Evolutionary conservation across 1,140 invertebrate genomes (phyloP).

Genomic region (Brachionus manjavacas): DNA sequence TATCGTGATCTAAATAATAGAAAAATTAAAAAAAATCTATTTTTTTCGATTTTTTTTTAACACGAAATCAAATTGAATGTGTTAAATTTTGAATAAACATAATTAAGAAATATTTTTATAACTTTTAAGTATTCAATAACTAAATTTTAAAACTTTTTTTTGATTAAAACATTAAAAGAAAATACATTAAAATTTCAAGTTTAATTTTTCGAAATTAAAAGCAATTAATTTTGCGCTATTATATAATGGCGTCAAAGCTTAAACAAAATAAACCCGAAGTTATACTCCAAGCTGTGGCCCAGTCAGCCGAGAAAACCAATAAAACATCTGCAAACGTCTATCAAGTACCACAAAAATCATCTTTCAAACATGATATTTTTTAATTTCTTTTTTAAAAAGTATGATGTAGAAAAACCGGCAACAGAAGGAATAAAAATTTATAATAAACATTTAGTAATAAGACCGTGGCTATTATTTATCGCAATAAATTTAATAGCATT

Average conservation of each 20-base stretch:
- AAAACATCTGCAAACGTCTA: neutral
- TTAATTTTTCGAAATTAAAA: neutral
- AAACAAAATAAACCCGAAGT: neutral
- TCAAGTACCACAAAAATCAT: neutral
- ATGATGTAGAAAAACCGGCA: neutral
- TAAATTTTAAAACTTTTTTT: neutral
- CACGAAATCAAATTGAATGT: too few relatives aligned
- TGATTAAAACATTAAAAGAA: neutral
- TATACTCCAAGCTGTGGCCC: neutral
- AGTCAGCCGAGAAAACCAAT: neutral
- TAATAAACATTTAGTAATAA: neutral
- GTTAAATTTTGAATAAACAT: neutral
- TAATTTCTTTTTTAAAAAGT: neutral
- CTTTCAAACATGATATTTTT: too few relatives aligned
- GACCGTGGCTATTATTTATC: neutral
- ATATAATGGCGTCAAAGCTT: neutral
- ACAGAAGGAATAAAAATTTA: neutral
- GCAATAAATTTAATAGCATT: neutral
- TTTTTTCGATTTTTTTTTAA: too few relatives aligned
- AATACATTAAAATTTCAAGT: neutral
- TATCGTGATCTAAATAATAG: too few relatives aligned
- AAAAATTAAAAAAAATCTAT: too few relatives aligned
- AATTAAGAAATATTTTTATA: too few relatives aligned
- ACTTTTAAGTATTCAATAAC: too few relatives aligned
- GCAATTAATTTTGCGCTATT: neutral